These are phyloP conservation scores for Antheraea mylitta DNA, from an alignment of 1,140 invertebrate species.

Conservation along the genomic window DNA sequence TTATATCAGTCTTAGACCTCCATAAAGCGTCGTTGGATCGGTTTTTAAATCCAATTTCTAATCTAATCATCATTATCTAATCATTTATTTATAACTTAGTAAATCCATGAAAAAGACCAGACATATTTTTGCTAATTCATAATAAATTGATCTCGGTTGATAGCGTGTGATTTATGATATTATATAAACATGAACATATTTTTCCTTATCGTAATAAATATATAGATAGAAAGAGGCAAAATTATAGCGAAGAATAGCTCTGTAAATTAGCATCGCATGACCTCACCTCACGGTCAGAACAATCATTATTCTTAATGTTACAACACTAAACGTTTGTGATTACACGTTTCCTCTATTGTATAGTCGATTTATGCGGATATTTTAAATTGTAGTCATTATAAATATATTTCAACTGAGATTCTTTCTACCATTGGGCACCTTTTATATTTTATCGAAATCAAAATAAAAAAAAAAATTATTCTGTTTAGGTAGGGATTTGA, in stretches of 20 bases:
- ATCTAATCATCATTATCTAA: neutral
- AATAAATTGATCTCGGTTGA: too few species aligned
- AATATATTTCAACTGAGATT: neutral
- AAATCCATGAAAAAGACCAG: too few species aligned
- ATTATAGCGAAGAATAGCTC: neutral
- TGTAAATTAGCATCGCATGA: neutral
- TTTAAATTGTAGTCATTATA: neutral
- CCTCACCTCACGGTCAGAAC: neutral
- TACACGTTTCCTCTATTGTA: neutral
- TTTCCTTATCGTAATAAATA: neutral
- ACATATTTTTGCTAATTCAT: too few species aligned
- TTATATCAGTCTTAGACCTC: too few species aligned
- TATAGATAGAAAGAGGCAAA: neutral
- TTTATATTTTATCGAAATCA: too few species aligned
- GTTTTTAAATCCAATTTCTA: neutral
- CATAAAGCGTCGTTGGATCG: too few species aligned
- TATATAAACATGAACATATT: neutral
- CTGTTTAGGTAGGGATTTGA: too few species aligned
- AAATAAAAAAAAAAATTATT: too few species aligned
- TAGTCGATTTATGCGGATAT: neutral
- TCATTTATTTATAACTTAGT: neutral
- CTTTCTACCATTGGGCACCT: too few species aligned
- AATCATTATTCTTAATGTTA: constrained; percentile 1
- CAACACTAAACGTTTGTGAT: neutral
- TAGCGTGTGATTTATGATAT: neutral